phyloP scores from a whole-genome alignment of 1,140 invertebrate species.

The Cyclina sinensis region DNA sequence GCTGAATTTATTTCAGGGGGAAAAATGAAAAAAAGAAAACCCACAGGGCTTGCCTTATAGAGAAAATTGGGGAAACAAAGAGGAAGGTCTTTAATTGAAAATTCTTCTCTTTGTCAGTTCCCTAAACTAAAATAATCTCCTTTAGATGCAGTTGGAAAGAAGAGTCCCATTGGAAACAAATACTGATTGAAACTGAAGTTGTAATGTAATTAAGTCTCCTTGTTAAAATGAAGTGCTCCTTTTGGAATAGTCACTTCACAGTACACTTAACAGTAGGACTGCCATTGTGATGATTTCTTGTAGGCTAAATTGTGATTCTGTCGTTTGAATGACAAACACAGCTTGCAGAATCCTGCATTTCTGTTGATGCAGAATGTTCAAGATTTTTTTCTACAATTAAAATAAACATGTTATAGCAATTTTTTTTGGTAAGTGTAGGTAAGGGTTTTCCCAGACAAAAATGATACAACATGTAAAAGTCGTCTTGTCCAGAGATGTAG shows the following conservation, averaged over 20 bases:
- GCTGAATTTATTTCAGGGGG: too few relatives aligned
- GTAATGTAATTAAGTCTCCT: neutral
- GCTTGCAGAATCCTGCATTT: neutral
- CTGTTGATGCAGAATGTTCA: neutral
- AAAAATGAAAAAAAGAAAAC: too few relatives aligned
- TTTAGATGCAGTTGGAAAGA: neutral
- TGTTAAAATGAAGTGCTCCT: too few relatives aligned
- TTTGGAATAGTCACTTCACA: too few relatives aligned
- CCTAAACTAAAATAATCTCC: neutral
- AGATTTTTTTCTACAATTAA: neutral
- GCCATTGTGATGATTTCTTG: too few relatives aligned
- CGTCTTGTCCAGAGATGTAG: neutral
- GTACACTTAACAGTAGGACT: too few relatives aligned
- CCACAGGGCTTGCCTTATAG: too few relatives aligned
- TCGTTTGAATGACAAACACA: neutral
- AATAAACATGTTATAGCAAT: neutral
- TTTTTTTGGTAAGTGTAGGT: too few relatives aligned
- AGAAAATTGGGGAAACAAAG: neutral
- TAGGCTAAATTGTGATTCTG: neutral
- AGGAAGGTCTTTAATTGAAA: too few relatives aligned
- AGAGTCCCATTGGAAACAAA: neutral
- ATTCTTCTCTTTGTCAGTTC: neutral
- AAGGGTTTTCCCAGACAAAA: too few relatives aligned
- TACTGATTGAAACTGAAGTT: neutral
- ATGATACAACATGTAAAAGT: too few relatives aligned